Evolutionary conservation across 1,140 invertebrate species (phyloP).

Genomic region (Lutraria rhynchaena): DNA sequence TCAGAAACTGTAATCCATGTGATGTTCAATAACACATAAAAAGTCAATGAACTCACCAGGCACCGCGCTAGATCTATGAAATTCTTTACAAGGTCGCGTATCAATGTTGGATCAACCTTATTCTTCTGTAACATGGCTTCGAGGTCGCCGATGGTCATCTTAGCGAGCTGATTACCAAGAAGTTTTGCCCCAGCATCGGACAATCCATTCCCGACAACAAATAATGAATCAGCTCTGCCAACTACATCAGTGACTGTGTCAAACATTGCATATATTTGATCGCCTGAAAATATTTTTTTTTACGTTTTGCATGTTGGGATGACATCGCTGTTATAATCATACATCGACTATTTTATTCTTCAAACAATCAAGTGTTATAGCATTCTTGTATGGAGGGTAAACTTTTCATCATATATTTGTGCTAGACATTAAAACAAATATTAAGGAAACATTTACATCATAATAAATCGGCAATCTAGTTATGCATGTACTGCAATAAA

Average conservation of each 20-base stretch:
- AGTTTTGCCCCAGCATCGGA: conserved; percentile 62
- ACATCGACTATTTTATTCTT: too few species aligned
- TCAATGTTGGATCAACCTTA: conserved; percentile 68
- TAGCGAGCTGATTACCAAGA: conserved; percentile 68
- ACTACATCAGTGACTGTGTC: conserved; percentile 43
- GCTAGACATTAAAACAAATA: too few species aligned
- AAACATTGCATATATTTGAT: conserved; percentile 60
- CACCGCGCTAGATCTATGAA: conserved; percentile 66
- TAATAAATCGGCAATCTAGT: too few species aligned
- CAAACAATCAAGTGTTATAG: too few species aligned
- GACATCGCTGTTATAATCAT: too few species aligned
- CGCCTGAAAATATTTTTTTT: conserved; percentile 55
- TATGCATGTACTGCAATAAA: too few species aligned
- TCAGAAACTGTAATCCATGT: too few species aligned
- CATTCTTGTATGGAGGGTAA: too few species aligned
- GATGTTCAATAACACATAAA: too few species aligned
- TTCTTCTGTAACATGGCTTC: conserved; percentile 64
- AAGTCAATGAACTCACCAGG: conserved; percentile 61
- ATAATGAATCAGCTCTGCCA: conserved; percentile 61
- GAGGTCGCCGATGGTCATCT: conserved; percentile 74
- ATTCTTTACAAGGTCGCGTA: conserved; percentile 62
- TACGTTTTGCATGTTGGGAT: too few species aligned
- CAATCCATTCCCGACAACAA: conserved; percentile 67
- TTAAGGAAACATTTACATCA: too few species aligned
- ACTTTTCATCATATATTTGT: too few species aligned